These are phyloP conservation scores for Sylvilagus bachmani DNA, from an alignment of 2,113 vertebrate genomes.

Conservation along the genomic window DNA sequence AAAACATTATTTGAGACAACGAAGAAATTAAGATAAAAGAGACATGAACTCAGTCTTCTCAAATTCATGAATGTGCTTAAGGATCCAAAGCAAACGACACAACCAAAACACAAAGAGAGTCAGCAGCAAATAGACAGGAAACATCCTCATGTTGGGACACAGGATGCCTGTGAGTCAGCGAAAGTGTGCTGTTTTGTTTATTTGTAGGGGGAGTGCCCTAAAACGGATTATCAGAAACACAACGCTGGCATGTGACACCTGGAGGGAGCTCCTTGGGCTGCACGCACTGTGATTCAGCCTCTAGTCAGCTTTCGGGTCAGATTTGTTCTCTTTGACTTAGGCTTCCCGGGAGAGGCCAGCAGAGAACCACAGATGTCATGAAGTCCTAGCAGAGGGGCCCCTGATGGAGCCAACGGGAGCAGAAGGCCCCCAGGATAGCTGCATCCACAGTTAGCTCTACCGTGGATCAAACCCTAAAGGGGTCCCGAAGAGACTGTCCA, in stretches of 20 bases:
- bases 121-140: conserved; percentile 10
- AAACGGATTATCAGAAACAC: not conserved
- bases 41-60: not conserved
- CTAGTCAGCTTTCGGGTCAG: not conserved
- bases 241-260: not conserved
- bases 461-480: not conserved
- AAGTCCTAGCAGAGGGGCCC: not conserved
- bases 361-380: not conserved
- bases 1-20: no score
- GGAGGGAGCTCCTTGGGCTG: not conserved
- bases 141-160: not conserved
- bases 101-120: conserved; percentile 29
- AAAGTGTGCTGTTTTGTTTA: not conserved
- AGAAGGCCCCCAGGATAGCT: not conserved
- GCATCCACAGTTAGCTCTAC: not conserved
- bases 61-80: conserved; percentile 19
- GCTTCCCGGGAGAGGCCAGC: not conserved
- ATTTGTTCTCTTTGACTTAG: not conserved
- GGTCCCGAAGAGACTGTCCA: conserved; percentile 13
- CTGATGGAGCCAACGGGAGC: not conserved
- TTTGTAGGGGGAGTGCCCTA: not conserved
- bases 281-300: not conserved
- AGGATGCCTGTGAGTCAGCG: not conserved
- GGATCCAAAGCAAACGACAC: not conserved
- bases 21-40: conserved; percentile 44